Evolutionary conservation across 1,140 invertebrate genomes (phyloP), one percentile per base, ranked within the genome.

Genomic region (Zaprionus tsacasi): DNA sequence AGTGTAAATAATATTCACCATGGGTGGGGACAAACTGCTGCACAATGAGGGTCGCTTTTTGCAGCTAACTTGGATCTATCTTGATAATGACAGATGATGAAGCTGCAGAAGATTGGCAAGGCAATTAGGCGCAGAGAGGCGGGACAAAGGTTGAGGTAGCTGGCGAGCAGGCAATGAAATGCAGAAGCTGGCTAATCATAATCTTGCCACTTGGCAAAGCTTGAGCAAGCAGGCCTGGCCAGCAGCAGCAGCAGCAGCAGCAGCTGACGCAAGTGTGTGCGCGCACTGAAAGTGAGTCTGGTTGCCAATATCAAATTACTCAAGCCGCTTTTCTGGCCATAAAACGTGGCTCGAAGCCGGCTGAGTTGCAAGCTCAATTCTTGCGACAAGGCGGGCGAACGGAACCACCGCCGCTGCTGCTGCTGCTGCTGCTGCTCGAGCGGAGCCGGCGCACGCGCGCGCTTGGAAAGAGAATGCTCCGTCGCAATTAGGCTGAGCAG

Each of bases 281-380:
- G 30, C 7, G 54, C 80, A 80, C 78, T 72, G 83, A 87, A 87
- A 87, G 83, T 80, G 80, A 87, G 73, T 73, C 79, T 88, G 80
- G 83, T 87, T 87, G 83, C 83, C 83, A 87, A 88, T 87, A 87
- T 87, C 83, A 87, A 87, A 87, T 87, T 87, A 73, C 83, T n/a
- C 85, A 88, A 88, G 72, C 73, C 77, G 68, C 64, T 77, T 72
- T 72, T 70, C 56, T 82, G 57, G 83, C 82, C 83, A 88, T 80
- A 88, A 70, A 74, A 71, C 43, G 33, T 43, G 60, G 43, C 38
- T n/a, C n/a, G 8, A 45, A 27, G 45, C 57, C 57, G 50, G 35
- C 67, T 63, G 33, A 64, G 68, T 56, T 48, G 68, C 68, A 30
- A 35, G 36, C 66, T 61, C 67, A 30, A 60, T 63, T 56, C 66